Evolutionary conservation across 2,113 vertebrate genomes (phyloP).

Genomic region (Dissostichus mawsoni): DNA sequence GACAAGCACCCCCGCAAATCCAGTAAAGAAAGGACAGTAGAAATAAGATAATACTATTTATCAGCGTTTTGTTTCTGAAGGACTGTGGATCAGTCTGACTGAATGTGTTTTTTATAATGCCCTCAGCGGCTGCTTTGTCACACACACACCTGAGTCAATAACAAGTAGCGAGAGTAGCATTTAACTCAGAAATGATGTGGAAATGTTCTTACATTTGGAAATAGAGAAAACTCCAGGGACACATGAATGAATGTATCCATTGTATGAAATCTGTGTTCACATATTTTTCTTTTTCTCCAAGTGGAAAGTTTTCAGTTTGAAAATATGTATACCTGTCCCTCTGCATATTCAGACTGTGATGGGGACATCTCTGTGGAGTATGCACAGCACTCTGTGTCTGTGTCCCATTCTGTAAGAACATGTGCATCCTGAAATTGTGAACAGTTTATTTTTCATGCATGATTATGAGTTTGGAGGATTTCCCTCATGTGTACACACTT

Average conservation of each 20-base stretch:
- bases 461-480: not conserved
- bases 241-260: constrained; percentile 8
- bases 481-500: not conserved
- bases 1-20: not conserved
- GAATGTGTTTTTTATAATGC: constrained; percentile 3
- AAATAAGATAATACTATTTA: not conserved
- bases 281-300: not conserved
- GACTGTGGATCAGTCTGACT: constrained; percentile 44
- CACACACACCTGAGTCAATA: constrained; percentile 4
- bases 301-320: not conserved
- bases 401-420: not conserved
- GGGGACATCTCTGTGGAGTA: not conserved
- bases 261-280: constrained; percentile 1
- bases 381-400: too few species aligned
- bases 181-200: not conserved
- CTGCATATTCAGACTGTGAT: not conserved
- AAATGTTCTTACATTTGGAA: constrained; percentile 1
- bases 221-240: not conserved
- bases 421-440: not conserved
- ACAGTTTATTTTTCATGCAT: not conserved
- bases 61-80: not conserved
- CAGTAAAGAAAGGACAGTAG: constrained; percentile 1
- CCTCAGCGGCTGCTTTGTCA: constrained; percentile 11
- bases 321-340: not conserved
- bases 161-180: not conserved